These are phyloP conservation scores for Cloeon dipterum DNA, from an alignment of 2,888 invertebrate species.

Conservation along the genomic window DNA sequence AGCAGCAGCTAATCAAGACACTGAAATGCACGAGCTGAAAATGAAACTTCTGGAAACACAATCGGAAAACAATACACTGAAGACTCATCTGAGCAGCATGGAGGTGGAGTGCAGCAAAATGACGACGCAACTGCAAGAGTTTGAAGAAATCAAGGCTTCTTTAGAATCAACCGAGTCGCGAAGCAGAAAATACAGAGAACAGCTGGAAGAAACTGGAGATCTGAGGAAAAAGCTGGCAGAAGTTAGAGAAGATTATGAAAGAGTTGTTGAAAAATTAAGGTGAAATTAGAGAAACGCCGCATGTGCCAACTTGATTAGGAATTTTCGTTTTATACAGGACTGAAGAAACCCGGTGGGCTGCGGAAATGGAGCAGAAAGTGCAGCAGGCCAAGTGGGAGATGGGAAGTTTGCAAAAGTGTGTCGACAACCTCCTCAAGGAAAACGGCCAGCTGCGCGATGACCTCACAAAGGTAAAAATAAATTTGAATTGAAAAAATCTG, in stretches of 20 bases:
- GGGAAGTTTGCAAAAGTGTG: not conserved
- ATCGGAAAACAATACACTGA: not conserved
- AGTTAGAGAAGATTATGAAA: not conserved
- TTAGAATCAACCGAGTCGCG: too few relatives aligned
- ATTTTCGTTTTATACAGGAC: too few relatives aligned
- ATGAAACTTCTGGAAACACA: not conserved
- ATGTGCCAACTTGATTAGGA: not conserved
- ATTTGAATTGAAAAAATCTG: too few relatives aligned
- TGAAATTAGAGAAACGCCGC: not conserved
- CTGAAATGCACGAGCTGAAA: not conserved
- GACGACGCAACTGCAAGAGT: not conserved
- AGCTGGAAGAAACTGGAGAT: not conserved
- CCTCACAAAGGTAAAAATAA: not conserved
- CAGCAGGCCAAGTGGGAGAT: slow-evolving; percentile 2
- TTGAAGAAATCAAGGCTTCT: not conserved
- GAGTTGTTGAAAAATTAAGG: not conserved
- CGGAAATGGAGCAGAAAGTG: not conserved
- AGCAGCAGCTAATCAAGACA: not conserved
- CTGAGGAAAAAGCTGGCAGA: not conserved
- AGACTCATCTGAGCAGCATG: not conserved
- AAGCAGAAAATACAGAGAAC: too few relatives aligned
- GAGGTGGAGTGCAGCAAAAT: not conserved
- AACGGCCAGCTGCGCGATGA: not conserved
- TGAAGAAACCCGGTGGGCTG: not conserved
- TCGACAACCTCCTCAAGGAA: not conserved